These are phyloP conservation scores for Morpho helenor DNA, from an alignment of 2,888 invertebrate genomes.

Conservation along the genomic window DNA sequence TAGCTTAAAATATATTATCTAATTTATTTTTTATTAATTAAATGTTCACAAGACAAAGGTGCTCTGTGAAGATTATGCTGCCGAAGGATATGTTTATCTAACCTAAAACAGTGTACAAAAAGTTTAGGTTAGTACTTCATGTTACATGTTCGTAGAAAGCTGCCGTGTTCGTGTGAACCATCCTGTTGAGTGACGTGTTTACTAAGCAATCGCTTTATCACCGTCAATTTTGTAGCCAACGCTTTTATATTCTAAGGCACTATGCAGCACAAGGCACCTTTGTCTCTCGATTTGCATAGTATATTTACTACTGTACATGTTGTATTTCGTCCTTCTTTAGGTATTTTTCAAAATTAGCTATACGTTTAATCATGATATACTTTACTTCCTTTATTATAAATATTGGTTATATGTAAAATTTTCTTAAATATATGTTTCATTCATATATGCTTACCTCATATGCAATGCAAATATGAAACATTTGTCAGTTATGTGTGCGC, in stretches of 20 bases:
- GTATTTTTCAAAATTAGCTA: too few species aligned
- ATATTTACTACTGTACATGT: constrained; percentile 3
- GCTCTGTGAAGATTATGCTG: constrained; percentile 32
- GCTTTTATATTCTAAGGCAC: constrained; percentile 45
- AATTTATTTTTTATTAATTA: constrained; percentile 25
- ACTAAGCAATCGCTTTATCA: constrained; percentile 50
- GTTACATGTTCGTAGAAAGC: constrained; percentile 34
- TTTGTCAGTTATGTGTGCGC: too few species aligned
- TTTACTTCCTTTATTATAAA: too few species aligned
- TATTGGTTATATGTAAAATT: too few species aligned
- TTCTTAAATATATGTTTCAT: too few species aligned
- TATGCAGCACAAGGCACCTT: constrained; percentile 43
- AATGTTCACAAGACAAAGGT: constrained; percentile 75
- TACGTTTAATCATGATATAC: too few species aligned
- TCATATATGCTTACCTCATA: too few species aligned
- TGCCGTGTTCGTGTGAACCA: constrained; percentile 47
- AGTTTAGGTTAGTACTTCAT: constrained; percentile 64
- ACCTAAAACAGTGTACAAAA: constrained; percentile 9
- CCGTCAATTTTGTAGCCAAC: constrained; percentile 40
- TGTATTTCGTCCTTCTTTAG: not conserved
- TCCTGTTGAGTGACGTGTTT: constrained; percentile 41
- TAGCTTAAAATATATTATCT: not conserved
- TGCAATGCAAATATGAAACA: too few species aligned
- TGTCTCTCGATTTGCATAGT: constrained; percentile 51
- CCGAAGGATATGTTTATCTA: constrained; percentile 31